Base-by-base conservation (phyloP, 2,888 invertebrate species). In the Autographa pulchrina region DNA sequence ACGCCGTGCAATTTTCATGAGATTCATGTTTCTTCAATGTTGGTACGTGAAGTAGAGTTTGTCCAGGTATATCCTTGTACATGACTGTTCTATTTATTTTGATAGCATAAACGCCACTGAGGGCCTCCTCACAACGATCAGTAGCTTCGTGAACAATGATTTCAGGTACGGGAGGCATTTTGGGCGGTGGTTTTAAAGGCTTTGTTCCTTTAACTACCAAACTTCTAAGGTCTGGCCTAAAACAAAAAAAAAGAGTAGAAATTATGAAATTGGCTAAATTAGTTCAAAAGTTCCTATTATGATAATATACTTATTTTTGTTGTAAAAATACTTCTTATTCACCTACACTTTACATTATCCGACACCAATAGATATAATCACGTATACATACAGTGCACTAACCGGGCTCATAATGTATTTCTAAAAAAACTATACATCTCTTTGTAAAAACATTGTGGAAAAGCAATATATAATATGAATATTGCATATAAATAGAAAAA, bases 11-110 rank as follows among this genome's bases (percentile, higher is more conserved):
- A 14, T 70, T 43, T 68, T 92, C 91, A 59, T 92, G 88, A 88
- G 90, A 89, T 2, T 72, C 61, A 78, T 90, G 87, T 18, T 82
- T 68, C 83, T 89, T 86, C 75, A 90, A 81, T 65, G 85, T 80
- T 65, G 70, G 62, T 52, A 94, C 82, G 69, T 87, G 31, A 8
- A 71, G 56, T 11, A 91, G 58, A 35, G 70, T 76, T 74, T 92
- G 91, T 1, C 82, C 88, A 18, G 88, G 88, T 35, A 86, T 81
- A 1, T 90, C 79, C 87, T 93, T 94, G 32, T 83, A 85, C 67
- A 94, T 82, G 13, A 95, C 76, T 0, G 92, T 91, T 64, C 93
- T 90, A 74, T 96, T 95, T 66, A 96, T 92, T 87, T 88, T 91
- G 1, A 95, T 62, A 20, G 94, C 93, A 81, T 91, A 93, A 7